phyloP scores from a whole-genome alignment of 1,140 invertebrate genomes.

The Platyura marginata region DNA sequence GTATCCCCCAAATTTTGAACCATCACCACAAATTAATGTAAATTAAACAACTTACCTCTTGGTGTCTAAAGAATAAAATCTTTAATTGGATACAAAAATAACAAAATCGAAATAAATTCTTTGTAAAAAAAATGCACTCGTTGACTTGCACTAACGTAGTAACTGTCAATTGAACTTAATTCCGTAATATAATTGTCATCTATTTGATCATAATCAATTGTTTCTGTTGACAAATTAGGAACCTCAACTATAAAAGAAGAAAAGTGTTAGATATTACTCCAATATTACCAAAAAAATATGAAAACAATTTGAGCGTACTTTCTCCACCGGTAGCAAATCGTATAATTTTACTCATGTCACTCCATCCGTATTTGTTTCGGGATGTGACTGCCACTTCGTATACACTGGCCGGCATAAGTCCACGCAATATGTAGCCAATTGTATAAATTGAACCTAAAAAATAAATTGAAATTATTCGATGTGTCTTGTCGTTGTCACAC shows the following conservation, averaged over 20 bases:
- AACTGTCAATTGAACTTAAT: too few species aligned
- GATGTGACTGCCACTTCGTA: constrained; percentile 46
- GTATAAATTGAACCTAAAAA: constrained; percentile 37
- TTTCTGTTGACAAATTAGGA: background rate
- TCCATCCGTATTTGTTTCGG: constrained; percentile 49
- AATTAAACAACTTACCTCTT: too few species aligned
- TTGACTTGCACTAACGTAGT: too few species aligned
- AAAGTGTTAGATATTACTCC: background rate
- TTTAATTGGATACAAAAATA: too few species aligned
- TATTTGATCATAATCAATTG: background rate
- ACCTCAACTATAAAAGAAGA: background rate
- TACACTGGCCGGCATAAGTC: constrained; percentile 35
- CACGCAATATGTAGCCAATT: constrained; percentile 40
- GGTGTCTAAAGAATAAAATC: too few species aligned
- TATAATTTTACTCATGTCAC: constrained; percentile 38
- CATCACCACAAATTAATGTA: too few species aligned
- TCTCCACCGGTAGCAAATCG: constrained; percentile 43
- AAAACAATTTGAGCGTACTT: constrained; percentile 22
- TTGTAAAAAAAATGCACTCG: too few species aligned
- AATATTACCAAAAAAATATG: background rate
- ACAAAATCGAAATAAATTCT: too few species aligned
- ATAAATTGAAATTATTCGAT: too few species aligned
- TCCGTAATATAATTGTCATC: background rate
- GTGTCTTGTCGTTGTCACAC: constrained; percentile 1
- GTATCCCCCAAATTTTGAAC: too few species aligned